Conservation (phyloP, 1,140 invertebrate species). For the Riptortus pedestris region DNA sequence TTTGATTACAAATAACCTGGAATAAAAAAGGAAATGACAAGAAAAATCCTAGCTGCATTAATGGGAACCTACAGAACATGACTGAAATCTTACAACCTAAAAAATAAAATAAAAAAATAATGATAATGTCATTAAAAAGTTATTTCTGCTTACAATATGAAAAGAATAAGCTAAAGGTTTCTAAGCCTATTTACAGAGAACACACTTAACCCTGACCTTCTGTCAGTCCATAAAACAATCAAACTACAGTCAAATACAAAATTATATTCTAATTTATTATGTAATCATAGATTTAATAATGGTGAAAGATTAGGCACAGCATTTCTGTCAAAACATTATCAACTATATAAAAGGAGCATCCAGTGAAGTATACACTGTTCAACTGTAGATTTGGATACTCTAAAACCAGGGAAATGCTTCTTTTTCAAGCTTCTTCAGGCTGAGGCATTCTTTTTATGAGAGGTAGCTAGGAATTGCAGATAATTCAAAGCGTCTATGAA, state of each 20-base stretch:
- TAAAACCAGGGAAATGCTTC: slow-evolving; percentile 21
- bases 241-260: slow-evolving; percentile 22
- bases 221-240: slow-evolving; percentile 21
- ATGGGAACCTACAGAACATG: not conserved
- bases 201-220: slow-evolving; percentile 16
- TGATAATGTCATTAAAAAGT: slow-evolving; percentile 1
- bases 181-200: slow-evolving; percentile 23
- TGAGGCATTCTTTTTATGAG: slow-evolving; percentile 19
- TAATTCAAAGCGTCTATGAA: slow-evolving; percentile 72
- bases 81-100: not conserved
- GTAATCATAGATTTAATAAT: slow-evolving; percentile 19
- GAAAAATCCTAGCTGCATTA: not conserved
- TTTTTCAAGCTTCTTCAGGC: slow-evolving; percentile 7
- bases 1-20: not conserved
- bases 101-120: slow-evolving; percentile 1
- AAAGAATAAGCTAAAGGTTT: slow-evolving; percentile 16
- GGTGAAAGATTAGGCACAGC: slow-evolving; percentile 23
- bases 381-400: slow-evolving; percentile 11
- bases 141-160: slow-evolving; percentile 6
- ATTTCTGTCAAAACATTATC: slow-evolving; percentile 18
- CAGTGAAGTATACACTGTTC: slow-evolving; percentile 16
- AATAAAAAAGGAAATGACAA: not conserved
- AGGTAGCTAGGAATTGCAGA: slow-evolving; percentile 47
- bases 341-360: slow-evolving; percentile 19
- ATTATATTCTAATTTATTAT: slow-evolving; percentile 23